Evolutionary conservation across 2,797 vertebrate species (phyloP).

Genomic region (Hoplostethus mediterraneus): DNA sequence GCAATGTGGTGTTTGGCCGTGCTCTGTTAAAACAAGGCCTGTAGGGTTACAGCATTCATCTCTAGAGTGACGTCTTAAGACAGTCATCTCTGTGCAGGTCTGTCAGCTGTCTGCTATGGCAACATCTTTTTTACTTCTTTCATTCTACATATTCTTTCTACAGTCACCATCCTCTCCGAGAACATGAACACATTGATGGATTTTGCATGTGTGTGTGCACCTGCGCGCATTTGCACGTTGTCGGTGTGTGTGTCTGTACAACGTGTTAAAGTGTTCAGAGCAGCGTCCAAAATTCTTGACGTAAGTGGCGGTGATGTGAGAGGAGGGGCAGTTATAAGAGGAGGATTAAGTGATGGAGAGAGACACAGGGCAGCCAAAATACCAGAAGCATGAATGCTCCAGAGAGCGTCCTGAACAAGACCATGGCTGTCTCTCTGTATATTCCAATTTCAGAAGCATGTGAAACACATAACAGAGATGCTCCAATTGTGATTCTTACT

Average conservation of each 20-base stretch:
- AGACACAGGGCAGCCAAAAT: background rate
- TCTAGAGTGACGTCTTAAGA: conserved; percentile 85
- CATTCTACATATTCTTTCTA: conserved; percentile 79
- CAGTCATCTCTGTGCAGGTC: conserved; percentile 92
- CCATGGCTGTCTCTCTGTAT: conserved; percentile 64
- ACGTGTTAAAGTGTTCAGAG: conserved; percentile 34
- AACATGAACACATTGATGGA: conserved; percentile 79
- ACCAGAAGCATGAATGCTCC: conserved; percentile 45
- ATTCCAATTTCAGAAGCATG: conserved; percentile 49
- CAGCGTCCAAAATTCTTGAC: conserved; percentile 35
- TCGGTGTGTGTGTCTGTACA: conserved; percentile 28
- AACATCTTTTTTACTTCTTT: conserved; percentile 77
- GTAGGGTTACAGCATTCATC: conserved; percentile 85
- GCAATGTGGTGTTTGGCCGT: conserved; percentile 96
- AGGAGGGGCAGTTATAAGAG: conserved; percentile 58
- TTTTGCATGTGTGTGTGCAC: conserved; percentile 73
- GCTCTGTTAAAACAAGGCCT: conserved; percentile 89
- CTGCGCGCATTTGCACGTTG: conserved; percentile 53
- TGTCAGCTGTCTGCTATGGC: conserved; percentile 88
- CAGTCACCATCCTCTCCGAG: conserved; percentile 76
- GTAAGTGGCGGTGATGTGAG: conserved; percentile 62
- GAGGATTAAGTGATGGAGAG: conserved; percentile 44
- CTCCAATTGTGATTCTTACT: conserved; percentile 53
- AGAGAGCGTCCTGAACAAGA: conserved; percentile 58
- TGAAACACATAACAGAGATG: conserved; percentile 51